Evolutionary conservation across 2,888 invertebrate genomes (phyloP).

Genomic region (Apantesis nais): DNA sequence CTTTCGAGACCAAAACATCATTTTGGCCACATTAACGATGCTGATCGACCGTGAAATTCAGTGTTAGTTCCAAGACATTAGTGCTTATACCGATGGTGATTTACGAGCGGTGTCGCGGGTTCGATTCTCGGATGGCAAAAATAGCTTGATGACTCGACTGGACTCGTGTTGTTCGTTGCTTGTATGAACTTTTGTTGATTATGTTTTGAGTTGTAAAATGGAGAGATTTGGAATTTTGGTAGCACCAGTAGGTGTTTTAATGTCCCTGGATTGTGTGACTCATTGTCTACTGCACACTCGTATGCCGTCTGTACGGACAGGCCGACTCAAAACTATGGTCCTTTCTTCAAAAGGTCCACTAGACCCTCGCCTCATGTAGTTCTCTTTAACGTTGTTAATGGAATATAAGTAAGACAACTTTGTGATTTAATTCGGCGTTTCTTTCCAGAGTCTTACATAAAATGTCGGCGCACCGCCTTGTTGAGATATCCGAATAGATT

Average conservation of each 20-base stretch:
- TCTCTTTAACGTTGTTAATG: too few relatives aligned
- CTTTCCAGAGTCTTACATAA: too few relatives aligned
- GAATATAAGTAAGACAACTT: too few relatives aligned
- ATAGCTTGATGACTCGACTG: constrained; percentile 33
- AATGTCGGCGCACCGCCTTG: too few relatives aligned
- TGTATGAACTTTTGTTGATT: constrained; percentile 12
- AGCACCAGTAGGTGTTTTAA: background rate
- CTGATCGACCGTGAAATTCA: constrained; percentile 71
- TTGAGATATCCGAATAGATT: too few relatives aligned
- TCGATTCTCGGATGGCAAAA: constrained; percentile 51
- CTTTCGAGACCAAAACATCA: constrained; percentile 48
- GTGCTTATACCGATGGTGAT: constrained; percentile 61
- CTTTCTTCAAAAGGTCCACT: too few relatives aligned
- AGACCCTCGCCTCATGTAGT: too few relatives aligned
- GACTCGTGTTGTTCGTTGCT: constrained; percentile 14
- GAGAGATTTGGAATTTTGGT: background rate
- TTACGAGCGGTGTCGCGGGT: constrained; percentile 58
- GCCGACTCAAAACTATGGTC: too few relatives aligned
- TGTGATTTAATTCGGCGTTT: too few relatives aligned
- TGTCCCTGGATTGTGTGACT: background rate
- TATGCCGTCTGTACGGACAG: too few relatives aligned
- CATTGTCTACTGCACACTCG: too few relatives aligned
- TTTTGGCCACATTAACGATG: constrained; percentile 66
- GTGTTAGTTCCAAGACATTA: constrained; percentile 69
- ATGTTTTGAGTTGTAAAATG: constrained; percentile 1